These are phyloP conservation scores for Leptopilina myrica DNA, from an alignment of 2,888 invertebrate species.

Conservation along the genomic window DNA sequence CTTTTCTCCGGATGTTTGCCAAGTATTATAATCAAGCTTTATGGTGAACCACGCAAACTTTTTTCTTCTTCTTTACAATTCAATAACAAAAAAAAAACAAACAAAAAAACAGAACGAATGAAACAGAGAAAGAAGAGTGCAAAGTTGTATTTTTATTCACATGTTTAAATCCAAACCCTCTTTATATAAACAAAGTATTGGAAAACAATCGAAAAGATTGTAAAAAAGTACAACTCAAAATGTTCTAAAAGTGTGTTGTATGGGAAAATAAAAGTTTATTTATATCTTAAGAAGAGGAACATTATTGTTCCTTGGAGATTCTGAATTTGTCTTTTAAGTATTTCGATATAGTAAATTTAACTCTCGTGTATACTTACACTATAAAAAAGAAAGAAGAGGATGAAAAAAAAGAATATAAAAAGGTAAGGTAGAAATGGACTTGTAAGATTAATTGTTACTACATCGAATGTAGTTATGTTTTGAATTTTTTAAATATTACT, in stretches of 20 bases:
- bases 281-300: not conserved
- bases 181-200: not conserved
- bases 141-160: not conserved
- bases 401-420: not conserved
- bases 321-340: not conserved
- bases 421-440: not conserved
- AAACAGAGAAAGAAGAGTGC: not conserved
- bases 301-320: slow-evolving; percentile 2
- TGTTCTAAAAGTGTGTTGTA: not conserved
- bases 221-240: not conserved
- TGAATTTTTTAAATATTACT: slow-evolving; percentile 17
- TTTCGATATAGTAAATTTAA: not conserved
- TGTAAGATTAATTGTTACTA: slow-evolving; percentile 18
- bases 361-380: too few species aligned
- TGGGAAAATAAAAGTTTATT: not conserved
- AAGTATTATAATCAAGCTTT: slow-evolving; percentile 23
- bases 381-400: not conserved
- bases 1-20: not conserved
- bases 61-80: slow-evolving; percentile 7
- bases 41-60: not conserved
- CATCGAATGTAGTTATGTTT: not conserved
- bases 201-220: not conserved
- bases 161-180: not conserved
- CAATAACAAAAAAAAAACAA: too few species aligned
- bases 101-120: not conserved